Base-by-base conservation (phyloP, 2,888 invertebrate species). In the Eledona agricola region DNA sequence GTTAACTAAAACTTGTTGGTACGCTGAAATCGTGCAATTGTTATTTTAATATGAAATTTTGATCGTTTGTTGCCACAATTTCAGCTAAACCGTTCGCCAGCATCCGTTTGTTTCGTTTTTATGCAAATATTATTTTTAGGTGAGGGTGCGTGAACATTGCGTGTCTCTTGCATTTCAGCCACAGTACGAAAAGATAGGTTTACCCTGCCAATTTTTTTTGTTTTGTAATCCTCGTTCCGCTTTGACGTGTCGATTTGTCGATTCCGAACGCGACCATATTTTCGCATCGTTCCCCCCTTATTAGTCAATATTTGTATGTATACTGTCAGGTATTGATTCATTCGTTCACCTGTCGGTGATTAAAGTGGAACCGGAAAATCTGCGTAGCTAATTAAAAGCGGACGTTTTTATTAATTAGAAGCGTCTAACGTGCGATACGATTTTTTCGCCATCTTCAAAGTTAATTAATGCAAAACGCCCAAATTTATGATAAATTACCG, bases 401-500 rank as follows among this genome's bases (percentile, higher is more conserved):
- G 34, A 45, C 45, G 25, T 45, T 45, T 45, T 45, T 34, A 45
- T 34, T 45, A 34, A 45, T 45, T 45, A 45, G 28, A 45, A 45
- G 9, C 45, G 32, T 45, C 45, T 45, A 34, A 45, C 26, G 34
- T 45, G 32, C 17, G n/a, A n/a, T n/a, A n/a, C n/a, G 17, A 35
- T 47, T 47, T 37, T 47, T 47, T 47, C 37, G 26, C 19, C 29
- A 47, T 47, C 47, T 47, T 29, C 28, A 37, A 37, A 47, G 22
- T 47, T 47, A 47, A 47, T 47, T 47, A 47, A 47, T 34, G 45
- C 34, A 34, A 45, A 45, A 37, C 28, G 47, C 47, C 37, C 16
- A 47, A 47, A 47, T 37, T 47, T 35, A 25, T 47, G 47, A 47
- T 47, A 47, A 47, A 47, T 47, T 47, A 37, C 34, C 16, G 20